A percentile compares a stretch with the other conserved stretches of the same genome.
Conservation (phyloP, 2,113 vertebrate genomes). For the Gavia stellata region DNA sequence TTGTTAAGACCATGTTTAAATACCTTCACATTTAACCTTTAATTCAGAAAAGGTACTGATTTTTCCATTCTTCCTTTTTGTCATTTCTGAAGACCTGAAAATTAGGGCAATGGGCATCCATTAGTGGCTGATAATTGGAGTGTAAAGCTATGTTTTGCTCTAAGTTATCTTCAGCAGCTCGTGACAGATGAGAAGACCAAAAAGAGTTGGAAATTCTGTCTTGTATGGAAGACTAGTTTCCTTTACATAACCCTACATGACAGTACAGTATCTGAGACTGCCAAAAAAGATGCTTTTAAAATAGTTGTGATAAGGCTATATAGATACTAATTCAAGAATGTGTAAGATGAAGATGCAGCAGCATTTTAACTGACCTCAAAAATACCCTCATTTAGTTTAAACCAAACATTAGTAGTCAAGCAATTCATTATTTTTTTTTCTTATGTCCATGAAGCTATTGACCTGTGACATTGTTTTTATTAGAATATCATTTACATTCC, state of each 20-base stretch:
- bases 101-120: not conserved
- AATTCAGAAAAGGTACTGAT: not conserved
- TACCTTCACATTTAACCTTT: not conserved
- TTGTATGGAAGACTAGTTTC: not conserved
- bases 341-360: not conserved
- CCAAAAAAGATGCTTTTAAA: not conserved
- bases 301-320: not conserved
- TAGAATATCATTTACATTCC: conserved; percentile 47
- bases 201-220: not conserved
- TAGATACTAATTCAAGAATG: not conserved
- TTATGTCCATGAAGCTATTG: conserved; percentile 19
- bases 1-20: not conserved
- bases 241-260: not conserved
- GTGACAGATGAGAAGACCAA: not conserved
- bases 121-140: not conserved
- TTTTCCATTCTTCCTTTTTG: not conserved
- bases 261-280: not conserved
- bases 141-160: not conserved
- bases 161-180: not conserved
- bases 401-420: conserved; percentile 19
- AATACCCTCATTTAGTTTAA: conserved; percentile 23
- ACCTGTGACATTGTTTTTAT: conserved; percentile 59
- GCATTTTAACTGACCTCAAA: not conserved
- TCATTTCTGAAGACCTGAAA: not conserved
- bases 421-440: conserved; percentile 40